These are phyloP conservation scores for Athripsodes cinereus DNA, from an alignment of 2,888 invertebrate genomes.

Conservation along the genomic window DNA sequence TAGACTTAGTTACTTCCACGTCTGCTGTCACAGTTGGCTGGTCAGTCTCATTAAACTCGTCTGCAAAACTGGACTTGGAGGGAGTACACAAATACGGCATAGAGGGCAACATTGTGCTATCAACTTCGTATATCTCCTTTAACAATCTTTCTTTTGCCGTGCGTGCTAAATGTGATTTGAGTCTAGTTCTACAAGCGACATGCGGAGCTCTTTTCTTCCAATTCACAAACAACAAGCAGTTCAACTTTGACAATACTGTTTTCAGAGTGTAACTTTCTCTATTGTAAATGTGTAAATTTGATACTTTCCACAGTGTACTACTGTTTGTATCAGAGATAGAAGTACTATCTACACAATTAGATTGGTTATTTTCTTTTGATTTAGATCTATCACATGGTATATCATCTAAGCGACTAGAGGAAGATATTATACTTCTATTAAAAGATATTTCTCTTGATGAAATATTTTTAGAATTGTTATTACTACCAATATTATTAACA, in stretches of 20 bases:
- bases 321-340: background rate
- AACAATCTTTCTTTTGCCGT: conserved; percentile 8
- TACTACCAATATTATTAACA: background rate
- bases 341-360: background rate
- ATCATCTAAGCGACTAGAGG: too few relatives aligned
- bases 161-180: conserved; percentile 8
- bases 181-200: conserved; percentile 1
- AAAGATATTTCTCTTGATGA: too few relatives aligned
- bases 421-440: too few relatives aligned
- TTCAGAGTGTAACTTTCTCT: background rate
- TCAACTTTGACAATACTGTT: background rate
- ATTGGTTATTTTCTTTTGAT: background rate
- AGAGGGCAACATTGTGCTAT: conserved; percentile 45
- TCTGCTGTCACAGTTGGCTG: background rate
- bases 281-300: conserved; percentile 2
- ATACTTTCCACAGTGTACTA: background rate
- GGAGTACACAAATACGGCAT: conserved; percentile 47
- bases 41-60: conserved; percentile 1
- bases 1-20: background rate
- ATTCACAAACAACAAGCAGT: background rate
- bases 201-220: background rate
- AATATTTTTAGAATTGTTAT: background rate
- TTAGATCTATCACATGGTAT: background rate
- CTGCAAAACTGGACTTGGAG: conserved; percentile 32
- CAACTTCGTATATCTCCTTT: conserved; percentile 6